Conservation (phyloP, 2,888 invertebrate genomes). For the Zygothrica quintamaculata region DNA sequence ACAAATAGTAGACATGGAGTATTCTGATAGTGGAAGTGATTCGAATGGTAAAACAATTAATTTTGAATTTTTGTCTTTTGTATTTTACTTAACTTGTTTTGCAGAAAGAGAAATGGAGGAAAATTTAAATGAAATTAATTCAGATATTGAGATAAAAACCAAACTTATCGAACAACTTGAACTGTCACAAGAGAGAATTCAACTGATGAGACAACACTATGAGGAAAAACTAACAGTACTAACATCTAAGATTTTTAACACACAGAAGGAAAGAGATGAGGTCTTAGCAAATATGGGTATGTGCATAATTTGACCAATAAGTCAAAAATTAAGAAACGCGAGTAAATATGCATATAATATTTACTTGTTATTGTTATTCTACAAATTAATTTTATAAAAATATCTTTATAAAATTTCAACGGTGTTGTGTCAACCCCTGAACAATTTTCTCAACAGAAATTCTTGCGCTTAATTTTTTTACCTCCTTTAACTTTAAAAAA, state of each 20-base stretch:
- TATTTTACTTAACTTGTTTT: neutral
- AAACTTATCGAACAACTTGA: slow-evolving; percentile 97
- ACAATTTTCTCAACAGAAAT: no score
- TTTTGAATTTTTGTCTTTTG: neutral
- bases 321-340: no score
- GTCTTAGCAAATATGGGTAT: slow-evolving; percentile 87
- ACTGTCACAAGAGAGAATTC: slow-evolving; percentile 92
- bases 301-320: slow-evolving; percentile 10
- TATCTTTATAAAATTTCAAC: no score
- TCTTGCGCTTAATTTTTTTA: no score
- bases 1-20: slow-evolving; percentile 86
- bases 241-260: slow-evolving; percentile 93
- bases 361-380: no score
- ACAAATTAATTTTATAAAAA: no score
- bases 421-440: no score
- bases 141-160: slow-evolving; percentile 97
- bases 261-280: slow-evolving; percentile 95
- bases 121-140: slow-evolving; percentile 94
- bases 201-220: slow-evolving; percentile 94
- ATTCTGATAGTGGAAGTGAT: slow-evolving; percentile 86
- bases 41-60: slow-evolving; percentile 87
- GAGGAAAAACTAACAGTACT: slow-evolving; percentile 95
- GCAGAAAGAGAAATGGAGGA: slow-evolving; percentile 87
- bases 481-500: no score
- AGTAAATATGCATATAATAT: no score